Conservation (phyloP, 1,140 invertebrate species). For the Aphaenogaster rudis region DNA sequence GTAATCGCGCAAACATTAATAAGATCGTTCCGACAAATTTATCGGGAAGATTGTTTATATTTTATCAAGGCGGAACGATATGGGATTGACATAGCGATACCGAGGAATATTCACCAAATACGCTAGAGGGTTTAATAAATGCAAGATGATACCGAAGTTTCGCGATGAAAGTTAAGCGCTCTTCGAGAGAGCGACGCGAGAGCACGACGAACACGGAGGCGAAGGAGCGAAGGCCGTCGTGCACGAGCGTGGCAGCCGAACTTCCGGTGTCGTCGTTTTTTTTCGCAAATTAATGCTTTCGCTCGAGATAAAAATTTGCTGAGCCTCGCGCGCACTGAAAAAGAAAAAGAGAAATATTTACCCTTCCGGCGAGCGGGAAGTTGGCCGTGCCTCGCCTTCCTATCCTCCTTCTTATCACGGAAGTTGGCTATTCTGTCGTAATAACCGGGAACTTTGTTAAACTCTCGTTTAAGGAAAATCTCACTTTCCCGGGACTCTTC, state of each 20-base stretch:
- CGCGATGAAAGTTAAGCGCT: slow-evolving; percentile 72
- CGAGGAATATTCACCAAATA: slow-evolving; percentile 70
- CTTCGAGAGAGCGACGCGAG: slow-evolving; percentile 39
- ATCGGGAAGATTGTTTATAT: slow-evolving; percentile 30
- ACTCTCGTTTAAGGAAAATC: slow-evolving; percentile 74
- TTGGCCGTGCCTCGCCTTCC: slow-evolving; percentile 43
- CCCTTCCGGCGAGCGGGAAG: slow-evolving; percentile 61
- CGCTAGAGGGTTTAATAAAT: slow-evolving; percentile 72
- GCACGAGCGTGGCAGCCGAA: slow-evolving; percentile 44
- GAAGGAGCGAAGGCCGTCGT: slow-evolving; percentile 20
- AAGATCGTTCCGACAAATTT: slow-evolving; percentile 58
- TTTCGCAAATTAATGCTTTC: slow-evolving; percentile 68
- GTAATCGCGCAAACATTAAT: slow-evolving; percentile 61
- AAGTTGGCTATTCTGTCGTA: slow-evolving; percentile 73
- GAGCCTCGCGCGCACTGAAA: slow-evolving; percentile 53
- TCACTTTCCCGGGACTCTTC: slow-evolving; percentile 51
- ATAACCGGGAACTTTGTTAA: slow-evolving; percentile 77
- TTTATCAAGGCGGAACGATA: neutral
- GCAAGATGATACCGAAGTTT: slow-evolving; percentile 69
- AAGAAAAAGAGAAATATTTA: slow-evolving; percentile 68
- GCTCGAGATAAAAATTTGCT: slow-evolving; percentile 71
- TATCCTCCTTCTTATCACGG: slow-evolving; percentile 68
- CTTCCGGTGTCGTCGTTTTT: slow-evolving; percentile 52
- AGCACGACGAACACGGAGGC: neutral
- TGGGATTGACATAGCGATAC: slow-evolving; percentile 58